Conservation (phyloP, 2,888 invertebrate genomes). For the Drosophila kambysellisi region DNA sequence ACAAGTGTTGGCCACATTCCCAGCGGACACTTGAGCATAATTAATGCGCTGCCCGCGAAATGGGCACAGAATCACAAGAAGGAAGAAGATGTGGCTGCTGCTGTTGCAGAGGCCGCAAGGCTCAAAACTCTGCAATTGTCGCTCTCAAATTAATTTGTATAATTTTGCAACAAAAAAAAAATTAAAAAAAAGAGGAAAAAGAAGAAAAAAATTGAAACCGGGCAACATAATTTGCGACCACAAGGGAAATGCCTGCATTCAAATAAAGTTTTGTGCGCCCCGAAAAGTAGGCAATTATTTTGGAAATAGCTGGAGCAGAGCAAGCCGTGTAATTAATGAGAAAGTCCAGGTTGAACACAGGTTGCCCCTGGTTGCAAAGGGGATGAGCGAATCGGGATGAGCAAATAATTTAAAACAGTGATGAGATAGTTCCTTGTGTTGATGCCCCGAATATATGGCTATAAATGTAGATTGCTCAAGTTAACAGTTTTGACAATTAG, state of each 20-base stretch:
- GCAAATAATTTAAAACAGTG: slow-evolving; percentile 6
- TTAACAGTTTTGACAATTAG: neutral
- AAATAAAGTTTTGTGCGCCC: slow-evolving; percentile 62
- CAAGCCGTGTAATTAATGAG: slow-evolving; percentile 30
- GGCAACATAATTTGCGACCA: slow-evolving; percentile 39
- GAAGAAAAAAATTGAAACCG: slow-evolving; percentile 17
- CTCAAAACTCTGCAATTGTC: slow-evolving; percentile 68
- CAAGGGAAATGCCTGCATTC: slow-evolving; percentile 56
- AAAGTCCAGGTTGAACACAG: slow-evolving; percentile 25
- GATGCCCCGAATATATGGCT: neutral
- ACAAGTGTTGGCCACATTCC: slow-evolving; percentile 81
- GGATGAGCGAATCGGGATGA: neutral
- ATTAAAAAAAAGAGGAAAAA: neutral
- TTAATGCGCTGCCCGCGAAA: slow-evolving; percentile 71
- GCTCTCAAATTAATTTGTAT: slow-evolving; percentile 80
- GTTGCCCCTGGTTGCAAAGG: neutral
- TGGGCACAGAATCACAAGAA: slow-evolving; percentile 38
- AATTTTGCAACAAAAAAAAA: slow-evolving; percentile 57
- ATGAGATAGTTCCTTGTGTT: neutral
- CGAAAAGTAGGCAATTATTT: slow-evolving; percentile 73
- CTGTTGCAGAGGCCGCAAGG: slow-evolving; percentile 4
- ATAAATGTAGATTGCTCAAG: neutral
- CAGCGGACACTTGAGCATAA: slow-evolving; percentile 80
- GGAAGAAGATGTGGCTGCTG: slow-evolving; percentile 18
- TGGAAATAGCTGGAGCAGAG: slow-evolving; percentile 25